Evolutionary conservation across 2,888 invertebrate genomes (phyloP), one percentile per base, ranked within the genome.

Genomic region (Microdon myrmicae): DNA sequence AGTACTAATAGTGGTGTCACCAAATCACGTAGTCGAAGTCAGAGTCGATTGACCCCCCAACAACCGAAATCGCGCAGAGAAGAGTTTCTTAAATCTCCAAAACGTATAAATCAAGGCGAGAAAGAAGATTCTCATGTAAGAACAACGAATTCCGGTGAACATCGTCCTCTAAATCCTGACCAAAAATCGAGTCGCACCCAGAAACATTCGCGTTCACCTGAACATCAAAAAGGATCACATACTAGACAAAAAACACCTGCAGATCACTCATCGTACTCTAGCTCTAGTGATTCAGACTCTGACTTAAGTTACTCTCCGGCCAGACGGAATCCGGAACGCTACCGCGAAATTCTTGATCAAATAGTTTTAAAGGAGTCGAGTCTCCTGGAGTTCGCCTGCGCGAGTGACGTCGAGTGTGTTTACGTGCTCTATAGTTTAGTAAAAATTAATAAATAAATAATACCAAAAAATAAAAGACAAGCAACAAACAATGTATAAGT

Each of bases 251-350:
- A 38, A 17, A n/a, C 54, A 1, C 17, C 25, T 12, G 60, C 56
- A 35, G 55, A 58, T 5, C 68, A 28, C 1, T 76, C 79, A 14
- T 78, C 77, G 37, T 81, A 81, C 2, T 78, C 79, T 4, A 64
- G 47, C 10, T 47, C 37, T 4, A 45, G 31, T 32, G 64, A 7
- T 4, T 64, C 64, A 2, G 58, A 47, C 5, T 82, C 81, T 9
- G 83, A 83, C 47, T 76, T 88, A 38, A 88, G 88, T 69, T 88
- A 88, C 70, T 89, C 89, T 0, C 89, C 89, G 0, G 85, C 87
- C 0, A 82, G 85, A 2, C 82, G 86, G 9, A 84, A 87, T 76
- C 87, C 89, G 0, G 88, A 88, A 70, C 82, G 87, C 1, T 88
- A 89, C 73, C 83, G 82, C 16, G 88, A 88, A 60, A 85, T 87